Evolutionary conservation across 2,113 vertebrate species (phyloP).

Genomic region (Rhabdomys dilectus): DNA sequence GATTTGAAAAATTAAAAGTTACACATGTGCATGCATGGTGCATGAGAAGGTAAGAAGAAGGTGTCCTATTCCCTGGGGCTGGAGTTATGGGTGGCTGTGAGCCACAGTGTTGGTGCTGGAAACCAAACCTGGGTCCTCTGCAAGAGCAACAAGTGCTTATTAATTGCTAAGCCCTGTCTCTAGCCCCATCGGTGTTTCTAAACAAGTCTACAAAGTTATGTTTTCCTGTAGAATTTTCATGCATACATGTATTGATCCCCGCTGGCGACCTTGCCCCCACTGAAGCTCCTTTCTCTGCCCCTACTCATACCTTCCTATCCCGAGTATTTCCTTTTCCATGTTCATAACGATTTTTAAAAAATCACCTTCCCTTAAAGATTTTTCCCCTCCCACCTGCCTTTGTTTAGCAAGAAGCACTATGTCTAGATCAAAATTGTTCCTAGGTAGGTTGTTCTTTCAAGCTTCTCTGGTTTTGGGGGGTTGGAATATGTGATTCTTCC

Average conservation of each 20-base stretch:
- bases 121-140: neutral
- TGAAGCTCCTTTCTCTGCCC: neutral
- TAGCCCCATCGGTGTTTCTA: neutral
- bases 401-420: neutral
- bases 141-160: neutral
- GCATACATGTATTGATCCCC: neutral
- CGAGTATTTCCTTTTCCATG: neutral
- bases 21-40: neutral
- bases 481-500: neutral
- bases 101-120: neutral
- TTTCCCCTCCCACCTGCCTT: neutral
- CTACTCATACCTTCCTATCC: neutral
- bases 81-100: neutral
- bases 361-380: neutral
- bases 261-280: no score
- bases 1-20: no score
- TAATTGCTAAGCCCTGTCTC: neutral
- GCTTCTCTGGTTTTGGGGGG: neutral
- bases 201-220: neutral
- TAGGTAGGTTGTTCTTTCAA: neutral
- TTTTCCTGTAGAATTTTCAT: neutral
- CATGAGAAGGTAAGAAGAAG: neutral
- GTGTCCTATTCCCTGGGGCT: neutral
- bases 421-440: neutral
- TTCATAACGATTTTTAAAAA: neutral